Conservation (phyloP, 2,113 vertebrate species). For the Gyps fulvus region DNA sequence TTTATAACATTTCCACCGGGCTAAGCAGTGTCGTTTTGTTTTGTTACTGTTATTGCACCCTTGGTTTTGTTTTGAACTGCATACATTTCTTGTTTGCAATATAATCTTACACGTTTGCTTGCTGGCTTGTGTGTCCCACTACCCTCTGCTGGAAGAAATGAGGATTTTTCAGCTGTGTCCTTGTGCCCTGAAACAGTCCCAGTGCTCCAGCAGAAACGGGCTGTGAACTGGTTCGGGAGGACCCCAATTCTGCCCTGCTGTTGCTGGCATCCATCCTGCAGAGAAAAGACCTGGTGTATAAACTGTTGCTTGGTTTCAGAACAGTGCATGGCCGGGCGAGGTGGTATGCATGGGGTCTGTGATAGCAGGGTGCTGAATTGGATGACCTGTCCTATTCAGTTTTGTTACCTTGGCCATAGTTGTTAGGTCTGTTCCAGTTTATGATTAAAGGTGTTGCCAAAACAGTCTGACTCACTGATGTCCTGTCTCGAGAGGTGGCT, state of each 20-base stretch:
- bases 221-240: background rate
- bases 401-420: background rate
- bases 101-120: background rate
- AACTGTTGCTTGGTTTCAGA: background rate
- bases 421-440: background rate
- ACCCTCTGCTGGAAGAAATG: conserved; percentile 36
- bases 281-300: background rate
- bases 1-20: background rate
- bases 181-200: background rate
- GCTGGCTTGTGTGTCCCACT: background rate
- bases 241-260: background rate
- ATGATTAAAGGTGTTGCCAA: background rate
- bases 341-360: background rate
- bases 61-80: background rate
- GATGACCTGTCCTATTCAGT: background rate
- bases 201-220: background rate
- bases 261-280: background rate
- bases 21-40: background rate
- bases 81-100: background rate
- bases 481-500: background rate
- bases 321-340: rapidly evolving
- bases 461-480: background rate
- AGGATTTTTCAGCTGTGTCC: background rate
- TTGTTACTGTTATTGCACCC: background rate
- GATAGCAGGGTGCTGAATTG: background rate